Base-by-base conservation (phyloP, 2,888 invertebrate species). In the Pasiphila rectangulata region DNA sequence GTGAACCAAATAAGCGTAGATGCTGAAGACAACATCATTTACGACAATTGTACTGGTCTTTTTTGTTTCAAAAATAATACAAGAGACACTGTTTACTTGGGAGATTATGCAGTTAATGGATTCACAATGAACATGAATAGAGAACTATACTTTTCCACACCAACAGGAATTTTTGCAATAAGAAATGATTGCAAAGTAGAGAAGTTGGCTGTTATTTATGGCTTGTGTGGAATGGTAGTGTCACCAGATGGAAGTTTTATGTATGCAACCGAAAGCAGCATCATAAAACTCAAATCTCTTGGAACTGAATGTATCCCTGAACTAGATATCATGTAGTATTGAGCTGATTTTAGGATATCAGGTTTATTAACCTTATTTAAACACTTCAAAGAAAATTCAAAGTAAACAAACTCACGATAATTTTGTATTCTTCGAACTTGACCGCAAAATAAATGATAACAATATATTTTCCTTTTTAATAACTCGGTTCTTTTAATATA, bases 1-100 rank as follows among this genome's bases (percentile, higher is more conserved):
- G 59, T 51, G 0, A 54, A 64, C 53, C 7, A 67, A 4, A 5
- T 75, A 6, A 72, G 64, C 17, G 55, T 64, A 0, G 66, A 64
- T 23, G 62, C 53, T 2, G 36, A 63, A 7, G 24, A 62, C 1
- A 59, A 64, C 36, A 48, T 65, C 24, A 51, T 61, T 9, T 72
- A 64, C 44, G 54, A 45, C 1, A 75, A 75, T 40, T 64, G 67
- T 10, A 61, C 70, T 12, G 75, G 75, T 23, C 29, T 69, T 0
- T 75, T 62, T 43, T 25, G 41, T 3, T 61, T 62, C 9, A 64
- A 57, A 46, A 36, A n/a, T 4, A 37, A n/a, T 9, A 1, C 1
- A 3, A 24, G 25, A 4, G 17, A 13, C 0, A 46, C 48, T 2
- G 2, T 17, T 7, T 9, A 48, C n/a, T 2, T 65, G 4, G 60